Evolutionary conservation across 2,888 invertebrate genomes (phyloP).

Genomic region (Margaritifera margaritifera): DNA sequence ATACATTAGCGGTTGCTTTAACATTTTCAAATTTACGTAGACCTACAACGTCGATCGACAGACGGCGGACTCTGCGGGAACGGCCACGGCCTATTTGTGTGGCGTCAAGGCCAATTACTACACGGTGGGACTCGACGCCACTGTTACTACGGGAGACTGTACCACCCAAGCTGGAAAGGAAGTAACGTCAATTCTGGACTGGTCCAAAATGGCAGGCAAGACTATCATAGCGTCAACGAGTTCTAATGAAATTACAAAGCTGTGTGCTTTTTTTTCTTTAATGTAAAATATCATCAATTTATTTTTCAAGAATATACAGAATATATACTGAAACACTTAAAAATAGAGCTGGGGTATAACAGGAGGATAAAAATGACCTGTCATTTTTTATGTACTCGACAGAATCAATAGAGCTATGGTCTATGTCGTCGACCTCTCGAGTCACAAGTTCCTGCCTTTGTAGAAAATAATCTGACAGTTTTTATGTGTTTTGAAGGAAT

Average conservation of each 20-base stretch:
- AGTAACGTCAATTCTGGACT: constrained; percentile 45
- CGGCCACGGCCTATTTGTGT: constrained; percentile 88
- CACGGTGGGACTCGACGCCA: constrained; percentile 83
- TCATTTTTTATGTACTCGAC: no score
- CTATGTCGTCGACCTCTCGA: no score
- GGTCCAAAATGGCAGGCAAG: constrained; percentile 45
- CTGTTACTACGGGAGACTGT: constrained; percentile 80
- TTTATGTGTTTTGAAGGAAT: no score
- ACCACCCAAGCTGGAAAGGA: constrained; percentile 66
- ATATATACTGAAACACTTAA: no score
- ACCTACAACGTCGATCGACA: constrained; percentile 90
- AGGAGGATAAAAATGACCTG: no score
- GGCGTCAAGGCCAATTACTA: constrained; percentile 89
- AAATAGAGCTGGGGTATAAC: no score
- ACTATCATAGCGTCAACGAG: background rate
- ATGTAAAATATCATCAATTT: background rate
- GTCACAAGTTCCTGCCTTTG: no score
- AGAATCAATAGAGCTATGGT: no score
- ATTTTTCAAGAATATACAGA: background rate
- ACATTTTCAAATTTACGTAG: constrained; percentile 73
- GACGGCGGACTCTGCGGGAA: constrained; percentile 91
- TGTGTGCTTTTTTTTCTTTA: background rate
- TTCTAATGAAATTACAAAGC: background rate
- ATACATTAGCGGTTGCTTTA: no score
- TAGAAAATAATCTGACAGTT: no score